Evolutionary conservation across 2,113 vertebrate genomes (phyloP).

Genomic region (Enhydra lutris): DNA sequence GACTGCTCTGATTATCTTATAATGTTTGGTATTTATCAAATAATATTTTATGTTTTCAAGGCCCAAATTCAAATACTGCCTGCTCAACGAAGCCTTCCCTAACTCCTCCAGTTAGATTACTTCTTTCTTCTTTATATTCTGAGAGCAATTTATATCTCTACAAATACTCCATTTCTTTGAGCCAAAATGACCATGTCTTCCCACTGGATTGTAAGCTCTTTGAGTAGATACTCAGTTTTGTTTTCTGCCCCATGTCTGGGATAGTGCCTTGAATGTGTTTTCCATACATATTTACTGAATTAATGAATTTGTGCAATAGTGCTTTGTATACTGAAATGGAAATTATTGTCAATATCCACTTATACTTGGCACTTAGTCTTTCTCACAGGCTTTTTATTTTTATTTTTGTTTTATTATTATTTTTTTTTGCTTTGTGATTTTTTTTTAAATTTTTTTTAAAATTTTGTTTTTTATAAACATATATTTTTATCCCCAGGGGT

Average conservation of each 20-base stretch:
- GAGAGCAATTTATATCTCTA: not conserved
- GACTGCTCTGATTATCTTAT: not conserved
- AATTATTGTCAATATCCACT: not conserved
- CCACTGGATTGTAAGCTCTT: not conserved
- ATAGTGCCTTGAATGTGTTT: not conserved
- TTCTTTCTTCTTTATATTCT: not conserved
- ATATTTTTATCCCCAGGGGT: no score
- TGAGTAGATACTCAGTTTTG: not conserved
- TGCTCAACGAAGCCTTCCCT: not conserved
- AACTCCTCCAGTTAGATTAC: not conserved
- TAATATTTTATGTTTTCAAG: constrained; percentile 17
- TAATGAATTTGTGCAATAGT: not conserved
- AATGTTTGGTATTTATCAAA: not conserved
- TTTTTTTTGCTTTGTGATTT: no score
- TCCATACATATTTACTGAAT: not conserved
- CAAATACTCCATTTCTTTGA: not conserved
- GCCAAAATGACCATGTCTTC: not conserved
- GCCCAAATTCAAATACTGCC: not conserved
- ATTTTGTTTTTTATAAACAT: no score
- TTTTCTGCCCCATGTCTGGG: not conserved
- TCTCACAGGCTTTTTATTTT: constrained; percentile 10
- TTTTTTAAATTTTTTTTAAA: no score
- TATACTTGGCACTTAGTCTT: not conserved
- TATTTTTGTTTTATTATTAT: no score
- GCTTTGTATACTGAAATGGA: not conserved